Percentiles rank a stretch among this genome's conserved stretches.
phyloP scores from a whole-genome alignment of 2,113 vertebrate species.

The Neofelis nebulosa region DNA sequence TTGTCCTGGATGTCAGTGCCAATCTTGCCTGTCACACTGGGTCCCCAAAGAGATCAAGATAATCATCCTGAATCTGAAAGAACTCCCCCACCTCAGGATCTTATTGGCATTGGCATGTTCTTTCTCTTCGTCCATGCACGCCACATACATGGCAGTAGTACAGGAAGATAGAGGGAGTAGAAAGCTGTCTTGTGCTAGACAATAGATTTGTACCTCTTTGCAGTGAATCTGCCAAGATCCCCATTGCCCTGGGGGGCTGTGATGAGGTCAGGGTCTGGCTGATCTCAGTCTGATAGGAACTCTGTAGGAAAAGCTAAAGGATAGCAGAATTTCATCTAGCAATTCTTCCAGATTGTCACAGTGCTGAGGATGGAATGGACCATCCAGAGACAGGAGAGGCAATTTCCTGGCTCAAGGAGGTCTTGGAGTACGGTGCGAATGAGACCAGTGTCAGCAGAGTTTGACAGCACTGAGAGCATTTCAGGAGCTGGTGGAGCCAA shows the following conservation, averaged over 20 bases:
- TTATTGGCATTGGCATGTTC: slow-evolving; percentile 92
- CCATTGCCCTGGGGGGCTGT: slow-evolving; percentile 88
- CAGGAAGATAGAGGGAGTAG: slow-evolving; percentile 96
- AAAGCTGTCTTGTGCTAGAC: slow-evolving; percentile 97
- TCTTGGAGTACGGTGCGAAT: slow-evolving; percentile 88
- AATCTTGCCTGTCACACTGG: slow-evolving; percentile 93
- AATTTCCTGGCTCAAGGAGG: slow-evolving; percentile 86
- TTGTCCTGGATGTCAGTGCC: slow-evolving; percentile 99
- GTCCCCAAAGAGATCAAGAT: slow-evolving; percentile 95
- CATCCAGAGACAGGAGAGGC: slow-evolving; percentile 89
- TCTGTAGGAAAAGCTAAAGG: slow-evolving; percentile 84
- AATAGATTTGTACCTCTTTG: slow-evolving; percentile 94
- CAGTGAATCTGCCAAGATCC: slow-evolving; percentile 91
- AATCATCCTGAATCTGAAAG: slow-evolving; percentile 98
- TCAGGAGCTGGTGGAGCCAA: slow-evolving; percentile 85
- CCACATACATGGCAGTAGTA: slow-evolving; percentile 96
- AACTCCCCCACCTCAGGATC: slow-evolving; percentile 97
- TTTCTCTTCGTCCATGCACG: slow-evolving; percentile 88
- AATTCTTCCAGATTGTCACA: slow-evolving; percentile 89
- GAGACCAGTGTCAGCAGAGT: slow-evolving; percentile 93
- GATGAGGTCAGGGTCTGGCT: slow-evolving; percentile 94
- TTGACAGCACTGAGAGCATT: slow-evolving; percentile 90
- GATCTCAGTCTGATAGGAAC: slow-evolving; percentile 91
- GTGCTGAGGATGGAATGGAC: slow-evolving; percentile 87
- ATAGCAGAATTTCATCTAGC: slow-evolving; percentile 85